phyloP scores from a whole-genome alignment of 1,140 invertebrate species.

The Battus philenor region DNA sequence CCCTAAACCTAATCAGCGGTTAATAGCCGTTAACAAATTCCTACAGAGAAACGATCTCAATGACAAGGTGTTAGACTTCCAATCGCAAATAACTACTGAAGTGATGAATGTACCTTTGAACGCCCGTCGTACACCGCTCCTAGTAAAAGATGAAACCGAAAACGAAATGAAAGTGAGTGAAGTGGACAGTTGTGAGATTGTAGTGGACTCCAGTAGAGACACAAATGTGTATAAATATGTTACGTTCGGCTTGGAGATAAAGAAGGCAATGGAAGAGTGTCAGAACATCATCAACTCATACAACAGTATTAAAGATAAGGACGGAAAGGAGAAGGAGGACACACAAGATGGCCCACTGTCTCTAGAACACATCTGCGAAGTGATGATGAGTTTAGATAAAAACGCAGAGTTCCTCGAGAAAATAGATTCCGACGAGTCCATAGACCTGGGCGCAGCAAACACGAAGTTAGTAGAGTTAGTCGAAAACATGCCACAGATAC shows the following conservation, averaged over 20 bases:
- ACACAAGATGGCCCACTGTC: slow-evolving; percentile 36
- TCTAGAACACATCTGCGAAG: slow-evolving; percentile 60
- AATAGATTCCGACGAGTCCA: slow-evolving; percentile 41
- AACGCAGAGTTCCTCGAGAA: slow-evolving; percentile 54
- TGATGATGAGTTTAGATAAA: slow-evolving; percentile 60
- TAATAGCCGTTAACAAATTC: slow-evolving; percentile 51
- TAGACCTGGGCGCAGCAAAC: slow-evolving; percentile 42
- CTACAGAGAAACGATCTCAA: slow-evolving; percentile 27
- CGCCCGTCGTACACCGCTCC: slow-evolving; percentile 23
- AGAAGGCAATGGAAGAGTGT: slow-evolving; percentile 67
- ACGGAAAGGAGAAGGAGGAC: slow-evolving; percentile 35
- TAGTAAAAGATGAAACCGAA: slow-evolving; percentile 30
- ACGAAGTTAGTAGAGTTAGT: slow-evolving; percentile 53
- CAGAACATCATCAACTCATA: slow-evolving; percentile 67
- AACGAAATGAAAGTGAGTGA: slow-evolving; percentile 20
- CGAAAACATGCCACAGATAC: slow-evolving; percentile 64
- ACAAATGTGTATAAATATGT: slow-evolving; percentile 54
- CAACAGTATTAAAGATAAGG: slow-evolving; percentile 34
- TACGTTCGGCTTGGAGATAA: slow-evolving; percentile 59
- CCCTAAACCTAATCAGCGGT: slow-evolving; percentile 43
- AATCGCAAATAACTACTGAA: slow-evolving; percentile 26
- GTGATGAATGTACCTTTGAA: slow-evolving; percentile 33
- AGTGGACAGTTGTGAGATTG: slow-evolving; percentile 15
- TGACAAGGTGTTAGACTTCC: slow-evolving; percentile 31
- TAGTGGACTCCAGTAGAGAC: slow-evolving; percentile 28